Conservation (phyloP, 2,888 invertebrate species). For the Heliconius ismenius region DNA sequence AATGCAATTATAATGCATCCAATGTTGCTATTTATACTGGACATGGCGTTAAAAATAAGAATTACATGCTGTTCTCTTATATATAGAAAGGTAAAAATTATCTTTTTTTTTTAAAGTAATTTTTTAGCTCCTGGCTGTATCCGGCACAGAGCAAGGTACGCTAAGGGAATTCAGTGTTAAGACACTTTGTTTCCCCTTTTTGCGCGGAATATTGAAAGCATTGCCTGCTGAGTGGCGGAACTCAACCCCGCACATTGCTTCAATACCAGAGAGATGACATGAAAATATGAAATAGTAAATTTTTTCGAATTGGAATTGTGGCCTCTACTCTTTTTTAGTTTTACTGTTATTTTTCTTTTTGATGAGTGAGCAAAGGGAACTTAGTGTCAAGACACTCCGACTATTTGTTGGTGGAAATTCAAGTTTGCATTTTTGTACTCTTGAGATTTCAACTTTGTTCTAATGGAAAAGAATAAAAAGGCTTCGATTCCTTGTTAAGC, state of each 20-base stretch:
- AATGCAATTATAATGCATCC: conserved; percentile 20
- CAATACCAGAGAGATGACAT: too few relatives aligned
- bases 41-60: conserved; percentile 14
- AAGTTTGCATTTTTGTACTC: too few relatives aligned
- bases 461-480: too few relatives aligned
- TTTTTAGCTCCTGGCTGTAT: background rate
- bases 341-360: too few relatives aligned
- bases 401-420: too few relatives aligned
- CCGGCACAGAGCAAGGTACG: background rate
- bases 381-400: too few relatives aligned
- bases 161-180: background rate
- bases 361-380: too few relatives aligned
- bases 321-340: too few relatives aligned
- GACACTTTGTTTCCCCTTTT: background rate
- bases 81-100: conserved; percentile 5
- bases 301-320: too few relatives aligned
- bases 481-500: too few relatives aligned
- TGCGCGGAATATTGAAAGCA: background rate
- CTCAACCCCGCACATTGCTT: background rate
- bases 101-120: background rate
- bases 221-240: background rate
- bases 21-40: conserved; percentile 4
- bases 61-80: conserved; percentile 12
- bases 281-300: too few relatives aligned
- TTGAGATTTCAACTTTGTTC: too few relatives aligned